A percentile compares a stretch with the other conserved stretches of the same genome.
phyloP scores from a whole-genome alignment of 2,797 vertebrate species.

The Megalops cyprinoides region DNA sequence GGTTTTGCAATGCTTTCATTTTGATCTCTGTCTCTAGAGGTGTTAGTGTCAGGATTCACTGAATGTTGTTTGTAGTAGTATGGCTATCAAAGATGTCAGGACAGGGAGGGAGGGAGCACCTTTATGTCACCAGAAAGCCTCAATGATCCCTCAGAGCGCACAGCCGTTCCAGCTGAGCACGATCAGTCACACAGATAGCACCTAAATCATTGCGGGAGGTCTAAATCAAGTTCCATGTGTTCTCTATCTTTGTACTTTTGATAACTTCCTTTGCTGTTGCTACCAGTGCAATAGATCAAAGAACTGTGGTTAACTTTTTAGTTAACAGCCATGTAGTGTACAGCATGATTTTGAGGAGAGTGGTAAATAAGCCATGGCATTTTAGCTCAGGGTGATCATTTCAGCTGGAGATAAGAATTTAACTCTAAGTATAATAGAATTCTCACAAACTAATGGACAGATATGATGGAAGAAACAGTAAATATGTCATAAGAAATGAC shows the following conservation, averaged over 20 bases:
- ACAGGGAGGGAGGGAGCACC: not conserved
- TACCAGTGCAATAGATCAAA: not conserved
- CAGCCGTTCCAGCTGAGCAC: constrained; percentile 1
- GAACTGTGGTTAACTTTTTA: not conserved
- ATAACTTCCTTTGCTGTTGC: not conserved
- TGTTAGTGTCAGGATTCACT: no score
- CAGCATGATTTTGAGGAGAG: not conserved
- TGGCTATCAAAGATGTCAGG: no score
- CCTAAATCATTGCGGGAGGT: not conserved
- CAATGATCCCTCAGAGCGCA: not conserved
- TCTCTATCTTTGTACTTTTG: not conserved
- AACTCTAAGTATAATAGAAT: no score
- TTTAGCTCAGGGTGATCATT: not conserved
- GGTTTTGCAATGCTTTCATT: no score
- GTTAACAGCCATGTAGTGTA: not conserved
- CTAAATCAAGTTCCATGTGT: not conserved
- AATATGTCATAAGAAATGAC: no score
- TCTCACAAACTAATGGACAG: no score
- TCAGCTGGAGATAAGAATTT: not conserved
- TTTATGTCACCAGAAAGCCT: not conserved
- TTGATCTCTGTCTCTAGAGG: no score
- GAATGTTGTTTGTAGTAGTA: no score
- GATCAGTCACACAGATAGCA: not conserved
- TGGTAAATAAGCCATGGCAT: not conserved
- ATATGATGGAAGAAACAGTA: no score